Evolutionary conservation across 2,888 invertebrate genomes (phyloP).

Genomic region (Agrilus biguttatus): DNA sequence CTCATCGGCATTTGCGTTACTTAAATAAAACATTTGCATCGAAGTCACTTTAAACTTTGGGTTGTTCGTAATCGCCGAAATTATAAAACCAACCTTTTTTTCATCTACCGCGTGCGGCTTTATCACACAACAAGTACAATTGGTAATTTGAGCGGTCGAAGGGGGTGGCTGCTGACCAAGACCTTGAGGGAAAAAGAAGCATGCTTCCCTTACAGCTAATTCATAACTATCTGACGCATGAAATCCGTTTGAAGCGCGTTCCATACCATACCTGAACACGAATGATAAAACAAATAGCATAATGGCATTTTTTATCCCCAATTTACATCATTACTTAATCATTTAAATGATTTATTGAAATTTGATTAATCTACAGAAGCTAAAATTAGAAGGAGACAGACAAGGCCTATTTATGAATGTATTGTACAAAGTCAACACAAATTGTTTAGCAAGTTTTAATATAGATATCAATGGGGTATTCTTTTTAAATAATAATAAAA

Average conservation of each 20-base stretch:
- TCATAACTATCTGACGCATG: constrained; percentile 48
- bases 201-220: constrained; percentile 37
- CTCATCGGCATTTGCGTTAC: constrained; percentile 72
- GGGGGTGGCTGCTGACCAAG: constrained; percentile 16
- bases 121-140: constrained; percentile 68
- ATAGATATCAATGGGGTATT: too few species aligned
- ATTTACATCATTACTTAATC: too few species aligned
- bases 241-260: constrained; percentile 51
- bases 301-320: too few species aligned
- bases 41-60: constrained; percentile 67
- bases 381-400: too few species aligned
- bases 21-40: constrained; percentile 64
- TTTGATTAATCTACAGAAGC: too few species aligned
- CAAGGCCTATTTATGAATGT: too few species aligned
- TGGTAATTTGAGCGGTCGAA: constrained; percentile 42
- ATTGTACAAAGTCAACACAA: too few species aligned
- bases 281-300: too few species aligned
- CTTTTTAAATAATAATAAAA: too few species aligned
- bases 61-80: constrained; percentile 53
- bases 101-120: constrained; percentile 81
- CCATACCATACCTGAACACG: constrained; percentile 40
- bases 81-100: constrained; percentile 55
- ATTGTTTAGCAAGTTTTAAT: too few species aligned
- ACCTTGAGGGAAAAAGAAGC: constrained; percentile 45
- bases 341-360: too few species aligned